Percentiles rank a stretch among this genome's conserved stretches.
Evolutionary conservation across 2,888 invertebrate species (phyloP).

Genomic region (Tetropium fuscum): DNA sequence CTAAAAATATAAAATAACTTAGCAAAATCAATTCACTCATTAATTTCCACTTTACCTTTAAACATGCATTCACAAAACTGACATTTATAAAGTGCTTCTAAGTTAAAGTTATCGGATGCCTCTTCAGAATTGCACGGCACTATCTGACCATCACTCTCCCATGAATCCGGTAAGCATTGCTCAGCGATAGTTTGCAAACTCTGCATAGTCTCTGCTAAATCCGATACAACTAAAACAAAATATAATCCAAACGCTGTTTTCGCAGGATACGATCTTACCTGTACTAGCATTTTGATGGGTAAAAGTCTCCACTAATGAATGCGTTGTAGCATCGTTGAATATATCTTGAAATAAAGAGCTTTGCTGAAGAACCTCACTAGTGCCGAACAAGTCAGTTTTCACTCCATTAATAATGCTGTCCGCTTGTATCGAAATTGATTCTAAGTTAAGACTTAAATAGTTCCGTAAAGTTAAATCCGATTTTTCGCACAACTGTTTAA

Average conservation of each 20-base stretch:
- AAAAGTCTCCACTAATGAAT: slow-evolving; percentile 61
- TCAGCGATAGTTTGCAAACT: slow-evolving; percentile 64
- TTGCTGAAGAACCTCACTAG: slow-evolving; percentile 59
- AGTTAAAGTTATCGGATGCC: slow-evolving; percentile 54
- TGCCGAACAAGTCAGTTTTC: slow-evolving; percentile 58
- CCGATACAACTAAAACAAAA: slow-evolving; percentile 50
- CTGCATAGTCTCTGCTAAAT: slow-evolving; percentile 64
- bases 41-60: slow-evolving; percentile 53
- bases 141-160: slow-evolving; percentile 61
- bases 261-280: slow-evolving; percentile 45
- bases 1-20: slow-evolving; percentile 43
- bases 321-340: slow-evolving; percentile 60
- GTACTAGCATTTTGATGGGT: slow-evolving; percentile 55
- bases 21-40: neutral
- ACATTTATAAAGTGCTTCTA: slow-evolving; percentile 59
- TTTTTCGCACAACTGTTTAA: slow-evolving; percentile 64
- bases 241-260: neutral
- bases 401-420: slow-evolving; percentile 52
- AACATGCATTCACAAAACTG: slow-evolving; percentile 62
- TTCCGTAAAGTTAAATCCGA: slow-evolving; percentile 60
- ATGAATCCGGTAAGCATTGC: slow-evolving; percentile 63
- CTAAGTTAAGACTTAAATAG: slow-evolving; percentile 56
- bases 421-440: slow-evolving; percentile 46
- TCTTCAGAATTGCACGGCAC: slow-evolving; percentile 55
- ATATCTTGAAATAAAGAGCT: slow-evolving; percentile 63